Conservation (phyloP, 2,888 invertebrate species). For the Chymomyza caudatula region DNA sequence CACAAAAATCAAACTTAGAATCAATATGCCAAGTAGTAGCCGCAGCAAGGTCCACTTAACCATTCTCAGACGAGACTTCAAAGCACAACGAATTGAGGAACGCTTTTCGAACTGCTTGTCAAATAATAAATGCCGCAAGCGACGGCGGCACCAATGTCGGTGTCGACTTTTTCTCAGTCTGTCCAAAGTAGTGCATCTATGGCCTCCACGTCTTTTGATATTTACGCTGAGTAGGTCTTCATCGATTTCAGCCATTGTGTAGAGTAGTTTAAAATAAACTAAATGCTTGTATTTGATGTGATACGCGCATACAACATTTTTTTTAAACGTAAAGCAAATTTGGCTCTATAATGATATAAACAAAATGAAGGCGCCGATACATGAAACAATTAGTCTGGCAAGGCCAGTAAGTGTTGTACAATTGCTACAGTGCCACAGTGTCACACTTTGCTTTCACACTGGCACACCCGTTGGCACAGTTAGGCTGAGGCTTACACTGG, state of each 20-base stretch:
- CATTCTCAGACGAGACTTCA: neutral
- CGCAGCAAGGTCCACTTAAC: neutral
- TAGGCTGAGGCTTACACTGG: too few relatives aligned
- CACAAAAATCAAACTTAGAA: neutral
- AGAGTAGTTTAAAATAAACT: neutral
- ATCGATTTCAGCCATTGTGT: neutral
- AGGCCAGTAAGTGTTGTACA: too few relatives aligned
- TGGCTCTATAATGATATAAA: too few relatives aligned
- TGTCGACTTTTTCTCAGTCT: slow-evolving; percentile 17
- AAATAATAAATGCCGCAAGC: slow-evolving; percentile 27
- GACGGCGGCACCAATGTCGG: slow-evolving; percentile 33
- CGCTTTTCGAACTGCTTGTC: neutral
- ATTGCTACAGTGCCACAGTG: too few relatives aligned
- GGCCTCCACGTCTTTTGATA: slow-evolving; percentile 15
- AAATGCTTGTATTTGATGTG: neutral
- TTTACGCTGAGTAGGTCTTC: neutral
- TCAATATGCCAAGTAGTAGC: neutral
- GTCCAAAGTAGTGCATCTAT: neutral
- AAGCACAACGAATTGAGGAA: neutral
- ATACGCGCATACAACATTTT: too few relatives aligned
- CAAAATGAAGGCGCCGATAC: too few relatives aligned
- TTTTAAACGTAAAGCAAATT: too few relatives aligned
- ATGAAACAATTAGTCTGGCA: too few relatives aligned
- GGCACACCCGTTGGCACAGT: too few relatives aligned
- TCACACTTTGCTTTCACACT: too few relatives aligned